These are phyloP conservation scores for Thunnus thynnus DNA, from an alignment of 2,113 vertebrate genomes.

Conservation along the genomic window DNA sequence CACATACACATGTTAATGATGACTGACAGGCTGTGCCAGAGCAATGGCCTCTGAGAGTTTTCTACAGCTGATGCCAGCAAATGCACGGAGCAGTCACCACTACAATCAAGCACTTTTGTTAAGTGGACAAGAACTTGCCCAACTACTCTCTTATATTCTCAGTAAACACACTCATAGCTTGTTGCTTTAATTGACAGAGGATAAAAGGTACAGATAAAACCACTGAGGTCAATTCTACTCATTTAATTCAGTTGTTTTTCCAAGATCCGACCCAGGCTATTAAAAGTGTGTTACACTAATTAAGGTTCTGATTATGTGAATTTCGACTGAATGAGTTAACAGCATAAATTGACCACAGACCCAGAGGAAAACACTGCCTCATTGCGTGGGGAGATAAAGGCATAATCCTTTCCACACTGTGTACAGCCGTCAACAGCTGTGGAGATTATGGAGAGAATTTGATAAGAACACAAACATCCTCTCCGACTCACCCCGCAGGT, in stretches of 20 bases:
- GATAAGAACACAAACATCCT: constrained; percentile 60
- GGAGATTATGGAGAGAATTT: constrained; percentile 49
- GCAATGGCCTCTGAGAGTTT: constrained; percentile 3
- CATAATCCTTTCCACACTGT: constrained; percentile 50
- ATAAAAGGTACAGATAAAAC: background rate
- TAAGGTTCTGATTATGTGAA: constrained; percentile 20
- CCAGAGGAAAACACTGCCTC: constrained; percentile 28
- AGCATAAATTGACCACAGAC: constrained; percentile 43
- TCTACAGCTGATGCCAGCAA: constrained; percentile 11
- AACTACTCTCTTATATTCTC: background rate
- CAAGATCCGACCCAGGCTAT: constrained; percentile 3
- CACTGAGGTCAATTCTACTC: background rate
- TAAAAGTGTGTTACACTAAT: constrained; percentile 15
- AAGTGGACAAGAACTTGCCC: background rate
- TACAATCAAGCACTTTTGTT: background rate
- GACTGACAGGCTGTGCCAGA: background rate
- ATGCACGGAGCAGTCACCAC: background rate
- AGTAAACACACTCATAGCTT: background rate
- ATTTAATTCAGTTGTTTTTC: background rate
- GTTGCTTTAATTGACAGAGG: background rate
- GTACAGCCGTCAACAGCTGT: constrained; percentile 44
- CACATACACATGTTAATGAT: background rate
- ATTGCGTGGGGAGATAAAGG: constrained; percentile 47
- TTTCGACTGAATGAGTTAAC: constrained; percentile 6
- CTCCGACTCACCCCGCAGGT: constrained; percentile 41